phyloP scores from a whole-genome alignment of 30 jellyfish, hydroid and myxozoan genomes.

The Hydractinia symbiolongicarpus region DNA sequence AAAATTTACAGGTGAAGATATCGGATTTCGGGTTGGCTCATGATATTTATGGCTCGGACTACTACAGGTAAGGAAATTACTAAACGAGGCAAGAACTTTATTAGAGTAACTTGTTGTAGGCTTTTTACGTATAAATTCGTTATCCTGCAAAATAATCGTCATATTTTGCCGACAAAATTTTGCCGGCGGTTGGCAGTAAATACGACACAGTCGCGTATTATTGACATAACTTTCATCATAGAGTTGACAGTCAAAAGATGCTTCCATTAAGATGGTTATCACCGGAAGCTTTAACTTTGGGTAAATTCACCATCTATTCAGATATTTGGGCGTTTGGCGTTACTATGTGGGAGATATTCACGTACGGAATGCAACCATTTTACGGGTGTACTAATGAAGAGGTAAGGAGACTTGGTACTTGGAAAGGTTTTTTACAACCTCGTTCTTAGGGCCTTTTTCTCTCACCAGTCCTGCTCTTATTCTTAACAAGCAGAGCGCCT shows the following conservation, averaged over 20 bases:
- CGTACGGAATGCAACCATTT: constrained; percentile 78
- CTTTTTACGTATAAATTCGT: too few species aligned
- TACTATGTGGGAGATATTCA: constrained; percentile 74
- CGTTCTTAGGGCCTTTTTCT: neutral
- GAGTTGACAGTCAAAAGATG: constrained; percentile 57
- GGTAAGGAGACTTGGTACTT: constrained; percentile 23
- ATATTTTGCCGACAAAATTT: too few species aligned
- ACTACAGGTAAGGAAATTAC: constrained; percentile 53
- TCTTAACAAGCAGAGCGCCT: neutral
- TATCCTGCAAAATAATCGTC: too few species aligned
- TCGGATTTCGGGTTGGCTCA: constrained; percentile 87
- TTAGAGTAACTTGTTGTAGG: too few species aligned
- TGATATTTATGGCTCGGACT: constrained; percentile 60
- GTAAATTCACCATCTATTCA: constrained; percentile 66
- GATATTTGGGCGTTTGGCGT: constrained; percentile 84
- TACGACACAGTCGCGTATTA: too few species aligned
- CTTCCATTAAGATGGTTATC: constrained; percentile 84
- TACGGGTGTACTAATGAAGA: constrained; percentile 62
- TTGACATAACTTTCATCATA: neutral
- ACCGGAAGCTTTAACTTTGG: constrained; percentile 77
- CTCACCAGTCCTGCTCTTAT: neutral
- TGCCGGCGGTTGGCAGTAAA: too few species aligned
- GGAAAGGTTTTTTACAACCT: neutral
- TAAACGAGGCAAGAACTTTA: too few species aligned
- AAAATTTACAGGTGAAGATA: constrained; percentile 32